phyloP scores from a whole-genome alignment of 2,888 invertebrate genomes.

The Polydrusus cervinus region DNA sequence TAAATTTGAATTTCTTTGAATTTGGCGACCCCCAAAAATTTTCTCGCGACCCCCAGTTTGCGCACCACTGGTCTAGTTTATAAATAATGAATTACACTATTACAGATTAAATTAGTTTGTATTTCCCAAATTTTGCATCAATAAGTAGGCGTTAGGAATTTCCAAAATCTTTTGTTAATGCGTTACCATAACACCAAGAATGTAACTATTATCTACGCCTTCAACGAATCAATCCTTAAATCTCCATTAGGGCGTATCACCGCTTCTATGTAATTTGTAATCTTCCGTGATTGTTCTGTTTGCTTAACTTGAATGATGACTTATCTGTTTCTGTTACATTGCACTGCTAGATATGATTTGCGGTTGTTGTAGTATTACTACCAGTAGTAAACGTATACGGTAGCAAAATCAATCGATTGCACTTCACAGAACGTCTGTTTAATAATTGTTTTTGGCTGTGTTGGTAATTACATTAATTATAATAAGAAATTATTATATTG shows the following conservation, averaged over 20 bases:
- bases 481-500: too few relatives aligned
- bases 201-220: background rate
- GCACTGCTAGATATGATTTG: background rate
- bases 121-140: too few relatives aligned
- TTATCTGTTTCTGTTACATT: constrained; percentile 4
- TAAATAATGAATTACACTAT: too few relatives aligned
- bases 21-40: too few relatives aligned
- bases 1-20: too few relatives aligned
- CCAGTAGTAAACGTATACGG: constrained; percentile 5
- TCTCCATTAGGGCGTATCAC: background rate
- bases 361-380: constrained; percentile 14
- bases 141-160: too few relatives aligned
- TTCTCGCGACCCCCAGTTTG: too few relatives aligned
- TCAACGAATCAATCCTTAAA: constrained; percentile 1
- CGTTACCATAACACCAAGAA: too few relatives aligned
- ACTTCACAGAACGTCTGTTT: background rate
- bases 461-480: too few relatives aligned
- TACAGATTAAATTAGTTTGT: too few relatives aligned
- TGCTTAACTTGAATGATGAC: constrained; percentile 7
- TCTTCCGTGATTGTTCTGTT: constrained; percentile 16
- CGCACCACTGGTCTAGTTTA: too few relatives aligned
- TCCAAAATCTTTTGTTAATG: too few relatives aligned
- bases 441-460: background rate
- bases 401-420: constrained; percentile 9
- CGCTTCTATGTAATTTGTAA: constrained; percentile 15